Conservation (phyloP, 1,140 invertebrate genomes). For the Drosophila elegans region DNA sequence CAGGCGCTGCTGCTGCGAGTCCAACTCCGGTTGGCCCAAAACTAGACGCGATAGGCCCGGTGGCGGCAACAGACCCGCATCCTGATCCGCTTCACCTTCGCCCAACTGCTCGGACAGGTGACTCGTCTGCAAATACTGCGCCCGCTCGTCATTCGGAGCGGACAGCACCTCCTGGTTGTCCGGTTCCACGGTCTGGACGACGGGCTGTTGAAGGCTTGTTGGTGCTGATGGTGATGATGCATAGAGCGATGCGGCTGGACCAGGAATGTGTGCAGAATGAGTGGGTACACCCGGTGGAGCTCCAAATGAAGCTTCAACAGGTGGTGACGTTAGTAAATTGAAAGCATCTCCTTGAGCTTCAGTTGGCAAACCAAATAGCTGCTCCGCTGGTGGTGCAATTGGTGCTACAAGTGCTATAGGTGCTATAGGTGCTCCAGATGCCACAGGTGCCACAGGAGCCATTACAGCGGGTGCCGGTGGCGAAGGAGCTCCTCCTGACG, state of each 20-base stretch:
- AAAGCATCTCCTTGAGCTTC: constrained; percentile 22
- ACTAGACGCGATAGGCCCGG: constrained; percentile 88
- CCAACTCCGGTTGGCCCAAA: constrained; percentile 87
- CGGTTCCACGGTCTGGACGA: constrained; percentile 24
- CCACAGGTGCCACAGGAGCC: constrained; percentile 1
- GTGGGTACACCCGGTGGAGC: constrained; percentile 21
- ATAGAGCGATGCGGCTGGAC: constrained; percentile 57
- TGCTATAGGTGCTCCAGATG: not conserved
- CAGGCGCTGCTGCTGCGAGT: constrained; percentile 72
- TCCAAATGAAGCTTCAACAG: constrained; percentile 12
- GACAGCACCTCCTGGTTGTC: constrained; percentile 75
- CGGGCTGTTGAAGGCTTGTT: not conserved
- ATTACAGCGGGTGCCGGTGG: constrained; percentile 25
- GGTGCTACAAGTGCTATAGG: not conserved
- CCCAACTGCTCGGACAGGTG: constrained; percentile 87
- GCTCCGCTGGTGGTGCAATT: constrained; percentile 28
- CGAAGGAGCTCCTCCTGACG: constrained; percentile 24
- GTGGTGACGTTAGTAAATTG: constrained; percentile 11
- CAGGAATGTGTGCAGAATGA: constrained; percentile 80
- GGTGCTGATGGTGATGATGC: not conserved
- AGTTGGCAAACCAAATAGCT: constrained; percentile 14
- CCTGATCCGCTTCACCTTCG: constrained; percentile 67
- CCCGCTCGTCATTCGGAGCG: constrained; percentile 87
- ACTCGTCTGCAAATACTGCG: constrained; percentile 90
- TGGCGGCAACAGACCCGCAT: constrained; percentile 85